Evolutionary conservation across 2,797 vertebrate species (phyloP).

Genomic region (Chelmon rostratus): DNA sequence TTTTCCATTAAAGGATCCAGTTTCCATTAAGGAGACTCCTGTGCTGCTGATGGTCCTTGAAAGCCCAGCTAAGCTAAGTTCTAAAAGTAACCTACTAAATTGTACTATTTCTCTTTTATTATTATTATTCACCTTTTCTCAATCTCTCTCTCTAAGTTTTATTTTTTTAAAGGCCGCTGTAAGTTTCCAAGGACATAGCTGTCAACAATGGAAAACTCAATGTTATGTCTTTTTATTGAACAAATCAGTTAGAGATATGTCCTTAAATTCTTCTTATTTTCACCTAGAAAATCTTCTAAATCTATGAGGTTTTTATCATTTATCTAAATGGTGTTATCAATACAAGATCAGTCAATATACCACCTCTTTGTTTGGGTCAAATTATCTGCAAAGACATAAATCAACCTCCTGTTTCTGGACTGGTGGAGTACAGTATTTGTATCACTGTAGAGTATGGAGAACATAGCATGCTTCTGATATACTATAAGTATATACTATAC

Average conservation of each 20-base stretch:
- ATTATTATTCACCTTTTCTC: conserved; percentile 28
- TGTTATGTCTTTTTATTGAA: conserved; percentile 23
- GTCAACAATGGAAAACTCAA: conserved; percentile 17
- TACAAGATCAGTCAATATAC: not conserved
- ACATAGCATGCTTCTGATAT: too few species aligned
- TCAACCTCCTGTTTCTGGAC: too few species aligned
- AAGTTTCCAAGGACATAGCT: conserved; percentile 22
- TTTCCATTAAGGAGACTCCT: conserved; percentile 40
- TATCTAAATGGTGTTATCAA: not conserved
- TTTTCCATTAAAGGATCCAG: conserved; percentile 50
- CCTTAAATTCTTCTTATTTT: conserved; percentile 1
- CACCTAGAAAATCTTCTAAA: not conserved
- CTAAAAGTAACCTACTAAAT: conserved; percentile 39
- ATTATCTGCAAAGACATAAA: not conserved
- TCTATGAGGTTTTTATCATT: not conserved
- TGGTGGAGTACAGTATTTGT: too few species aligned
- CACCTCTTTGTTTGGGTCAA: not conserved
- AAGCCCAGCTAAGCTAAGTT: conserved; percentile 47
- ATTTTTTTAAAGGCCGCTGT: not conserved
- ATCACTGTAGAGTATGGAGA: too few species aligned
- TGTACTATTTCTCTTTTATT: conserved; percentile 33
- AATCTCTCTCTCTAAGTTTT: conserved; percentile 25
- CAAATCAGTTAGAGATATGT: conserved; percentile 1
- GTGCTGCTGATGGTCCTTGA: conserved; percentile 25
- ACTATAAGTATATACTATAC: too few species aligned